Base-by-base conservation (phyloP, 2,888 invertebrate genomes). In the Escarpia spicata region DNA sequence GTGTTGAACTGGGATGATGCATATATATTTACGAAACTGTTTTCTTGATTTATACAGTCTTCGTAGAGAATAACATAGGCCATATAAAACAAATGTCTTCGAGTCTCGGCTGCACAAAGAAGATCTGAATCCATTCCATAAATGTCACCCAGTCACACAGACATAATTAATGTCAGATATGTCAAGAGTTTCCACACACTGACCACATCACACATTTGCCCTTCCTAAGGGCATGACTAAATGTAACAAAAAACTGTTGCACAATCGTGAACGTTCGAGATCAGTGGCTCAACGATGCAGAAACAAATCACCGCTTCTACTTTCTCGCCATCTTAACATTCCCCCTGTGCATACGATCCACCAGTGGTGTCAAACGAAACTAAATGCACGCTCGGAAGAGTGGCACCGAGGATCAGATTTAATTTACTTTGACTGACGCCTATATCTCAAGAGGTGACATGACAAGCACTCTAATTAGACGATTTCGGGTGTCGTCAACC, bases 231-330 rank as follows among this genome's bases (percentile, higher is more conserved):
- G 75, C 26, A 75, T 3, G 75, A 75, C 75, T 75, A 75, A 75
- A n/a, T n/a, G n/a, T 75, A n/a, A 75, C 75, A 75, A 75, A 75
- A 75, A 75, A 75, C 75, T 75, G 75, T 75, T 75, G 75, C 75
- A 75, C 75, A 75, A 75, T 26, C 75, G 26, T 26, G 26, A 3
- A 75, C 75, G 19, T 75, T 75, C 26, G n/a, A 75, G n/a, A 75
- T 75, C 26, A 75, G 19, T n/a, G 37, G 6, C 75, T 75, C 75
- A 75, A 26, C 6, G 75, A n/a, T 75, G 75, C 75, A 26, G n/a
- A 26, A 75, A 75, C 75, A 26, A 6, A 75, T 75, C 26, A 26
- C 75, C 75, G 19, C 75, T 75, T 75, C 75, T 75, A 75, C n/a
- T 75, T 75, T 75, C 75, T 75, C 52, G 12, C 3, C 75, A 75